Evolutionary conservation across 2,797 vertebrate species (phyloP).

Genomic region (Furcifer pardalis): DNA sequence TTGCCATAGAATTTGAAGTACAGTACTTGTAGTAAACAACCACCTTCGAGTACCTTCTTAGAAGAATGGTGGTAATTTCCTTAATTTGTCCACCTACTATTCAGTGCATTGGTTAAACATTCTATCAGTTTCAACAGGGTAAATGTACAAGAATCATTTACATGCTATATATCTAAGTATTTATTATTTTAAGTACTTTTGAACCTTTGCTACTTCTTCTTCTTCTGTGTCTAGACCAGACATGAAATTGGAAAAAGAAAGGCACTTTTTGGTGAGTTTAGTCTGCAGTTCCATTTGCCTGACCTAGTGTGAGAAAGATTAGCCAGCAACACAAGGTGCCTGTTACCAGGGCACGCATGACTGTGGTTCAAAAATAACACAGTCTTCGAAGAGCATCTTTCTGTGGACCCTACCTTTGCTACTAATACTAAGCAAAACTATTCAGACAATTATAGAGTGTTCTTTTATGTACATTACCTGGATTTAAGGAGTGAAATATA

Average conservation of each 20-base stretch:
- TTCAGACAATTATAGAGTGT: slow-evolving; percentile 21
- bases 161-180: slow-evolving; percentile 33
- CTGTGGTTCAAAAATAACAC: too few species aligned
- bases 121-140: not conserved
- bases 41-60: not conserved
- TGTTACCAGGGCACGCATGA: too few species aligned
- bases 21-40: not conserved
- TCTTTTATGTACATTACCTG: slow-evolving; percentile 1
- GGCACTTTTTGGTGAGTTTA: too few species aligned
- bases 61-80: slow-evolving; percentile 35
- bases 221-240: too few species aligned
- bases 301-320: too few species aligned
- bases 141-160: slow-evolving; percentile 46
- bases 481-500: slow-evolving; percentile 16
- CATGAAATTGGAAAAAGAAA: too few species aligned
- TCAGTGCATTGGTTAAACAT: slow-evolving; percentile 46
- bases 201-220: too few species aligned
- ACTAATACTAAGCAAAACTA: too few species aligned
- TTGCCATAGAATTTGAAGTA: not conserved
- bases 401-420: too few species aligned
- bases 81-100: slow-evolving; percentile 26
- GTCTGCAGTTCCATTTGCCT: too few species aligned
- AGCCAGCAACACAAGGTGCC: too few species aligned
- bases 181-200: too few species aligned
- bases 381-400: slow-evolving; percentile 41